A percentile compares a stretch with the other conserved stretches of the same genome.
phyloP scores from a whole-genome alignment of 2,797 vertebrate genomes.

The Sebastes kiyomatsui region DNA sequence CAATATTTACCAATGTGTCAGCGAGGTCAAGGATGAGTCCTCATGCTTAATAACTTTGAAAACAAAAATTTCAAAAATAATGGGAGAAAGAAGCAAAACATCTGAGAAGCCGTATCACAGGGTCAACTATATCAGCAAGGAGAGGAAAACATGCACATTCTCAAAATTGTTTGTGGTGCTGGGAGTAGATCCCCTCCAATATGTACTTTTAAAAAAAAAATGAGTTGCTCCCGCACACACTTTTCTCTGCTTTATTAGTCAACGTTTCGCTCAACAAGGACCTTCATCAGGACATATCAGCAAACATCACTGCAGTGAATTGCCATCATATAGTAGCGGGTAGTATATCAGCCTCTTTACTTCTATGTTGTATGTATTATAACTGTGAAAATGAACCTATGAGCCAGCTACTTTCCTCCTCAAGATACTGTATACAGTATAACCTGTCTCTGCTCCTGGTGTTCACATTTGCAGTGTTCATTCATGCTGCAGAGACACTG shows the following conservation, averaged over 20 bases:
- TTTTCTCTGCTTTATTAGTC: too few relatives aligned
- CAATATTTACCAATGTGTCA: neutral
- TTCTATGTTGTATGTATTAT: neutral
- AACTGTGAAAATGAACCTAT: neutral
- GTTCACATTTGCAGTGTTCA: slow-evolving; percentile 28
- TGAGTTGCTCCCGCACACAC: too few relatives aligned
- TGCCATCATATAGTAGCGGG: too few relatives aligned
- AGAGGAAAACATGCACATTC: too few relatives aligned
- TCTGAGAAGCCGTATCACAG: neutral
- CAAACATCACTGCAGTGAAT: neutral
- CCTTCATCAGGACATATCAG: neutral
- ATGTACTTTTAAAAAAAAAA: too few relatives aligned
- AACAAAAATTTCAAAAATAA: neutral
- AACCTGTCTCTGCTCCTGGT: slow-evolving; percentile 7
- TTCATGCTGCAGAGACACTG: slow-evolving; percentile 40
- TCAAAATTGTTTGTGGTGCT: too few relatives aligned
- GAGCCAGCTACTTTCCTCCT: neutral
- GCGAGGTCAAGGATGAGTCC: neutral
- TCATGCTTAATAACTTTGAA: neutral
- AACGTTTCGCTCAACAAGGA: too few relatives aligned
- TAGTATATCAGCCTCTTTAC: neutral
- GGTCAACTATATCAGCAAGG: neutral
- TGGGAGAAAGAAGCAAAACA: neutral
- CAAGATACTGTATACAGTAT: neutral
- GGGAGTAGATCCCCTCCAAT: too few relatives aligned